phyloP scores from a whole-genome alignment of 2,113 vertebrate species.

The Triplophysa dalaica region DNA sequence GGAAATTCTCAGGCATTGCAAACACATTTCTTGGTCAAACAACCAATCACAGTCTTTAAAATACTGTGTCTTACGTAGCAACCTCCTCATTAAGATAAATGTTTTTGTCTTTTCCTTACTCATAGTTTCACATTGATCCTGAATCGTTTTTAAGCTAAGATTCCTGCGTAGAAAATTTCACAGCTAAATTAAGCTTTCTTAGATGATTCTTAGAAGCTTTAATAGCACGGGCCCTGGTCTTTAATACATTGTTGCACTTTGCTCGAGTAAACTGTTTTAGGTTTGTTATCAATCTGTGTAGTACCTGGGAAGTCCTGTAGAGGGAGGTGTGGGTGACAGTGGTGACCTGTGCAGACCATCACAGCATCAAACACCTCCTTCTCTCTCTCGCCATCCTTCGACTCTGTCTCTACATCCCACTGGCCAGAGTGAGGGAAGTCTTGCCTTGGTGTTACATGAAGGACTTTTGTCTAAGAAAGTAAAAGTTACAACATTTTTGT shows the following conservation, averaged over 20 bases:
- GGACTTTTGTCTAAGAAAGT: slow-evolving; percentile 77
- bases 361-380: slow-evolving; percentile 84
- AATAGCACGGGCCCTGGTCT: too few species aligned
- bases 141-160: too few species aligned
- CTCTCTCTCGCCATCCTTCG: slow-evolving; percentile 63
- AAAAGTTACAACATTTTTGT: not conserved
- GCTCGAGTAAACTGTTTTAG: not conserved
- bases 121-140: too few species aligned
- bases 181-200: too few species aligned
- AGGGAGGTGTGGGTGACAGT: slow-evolving; percentile 77
- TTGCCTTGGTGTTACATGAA: slow-evolving; percentile 71
- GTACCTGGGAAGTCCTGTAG: slow-evolving; percentile 86
- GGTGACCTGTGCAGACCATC: slow-evolving; percentile 86
- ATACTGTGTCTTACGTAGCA: too few species aligned
- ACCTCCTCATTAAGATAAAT: too few species aligned
- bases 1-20: too few species aligned
- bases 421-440: slow-evolving; percentile 83
- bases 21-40: too few species aligned
- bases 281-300: not conserved
- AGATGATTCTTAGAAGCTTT: too few species aligned
- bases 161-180: too few species aligned
- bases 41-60: too few species aligned
- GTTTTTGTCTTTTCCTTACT: too few species aligned
- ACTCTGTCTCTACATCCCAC: slow-evolving; percentile 84
- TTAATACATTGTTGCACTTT: slow-evolving; percentile 5